phyloP scores from a whole-genome alignment of 2,113 vertebrate genomes.

The Oenanthe oenanthe region DNA sequence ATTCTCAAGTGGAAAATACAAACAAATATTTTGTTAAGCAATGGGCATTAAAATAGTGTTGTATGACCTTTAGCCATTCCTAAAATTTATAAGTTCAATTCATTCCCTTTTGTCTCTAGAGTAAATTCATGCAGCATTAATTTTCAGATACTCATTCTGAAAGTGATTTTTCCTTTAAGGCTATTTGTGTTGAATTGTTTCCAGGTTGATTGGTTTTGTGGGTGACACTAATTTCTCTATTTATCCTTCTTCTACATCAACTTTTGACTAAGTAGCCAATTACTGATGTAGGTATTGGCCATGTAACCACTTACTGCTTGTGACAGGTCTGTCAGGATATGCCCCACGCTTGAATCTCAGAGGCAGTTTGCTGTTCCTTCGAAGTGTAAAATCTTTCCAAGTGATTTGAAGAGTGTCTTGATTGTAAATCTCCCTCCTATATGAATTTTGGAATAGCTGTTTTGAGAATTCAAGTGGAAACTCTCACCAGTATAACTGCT shows the following conservation, averaged over 20 bases:
- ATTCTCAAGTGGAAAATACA: neutral
- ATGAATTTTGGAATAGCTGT: neutral
- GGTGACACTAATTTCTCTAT: neutral
- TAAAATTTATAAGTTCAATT: neutral
- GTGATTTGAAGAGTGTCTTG: neutral
- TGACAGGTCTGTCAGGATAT: neutral
- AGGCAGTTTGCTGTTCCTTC: neutral
- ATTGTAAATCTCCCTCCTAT: neutral
- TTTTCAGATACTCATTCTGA: neutral
- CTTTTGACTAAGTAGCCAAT: neutral
- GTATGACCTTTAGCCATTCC: neutral
- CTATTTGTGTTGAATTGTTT: neutral
- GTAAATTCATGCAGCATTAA: neutral
- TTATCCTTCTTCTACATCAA: neutral
- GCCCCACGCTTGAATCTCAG: neutral
- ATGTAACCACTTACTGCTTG: neutral
- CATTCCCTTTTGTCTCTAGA: neutral
- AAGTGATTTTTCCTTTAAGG: neutral
- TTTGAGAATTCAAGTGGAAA: constrained; percentile 41
- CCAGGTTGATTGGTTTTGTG: neutral
- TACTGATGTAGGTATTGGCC: neutral
- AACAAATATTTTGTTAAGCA: neutral
- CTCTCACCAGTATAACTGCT: neutral
- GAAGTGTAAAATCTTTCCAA: neutral
- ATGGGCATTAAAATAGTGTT: neutral